Base-by-base conservation (phyloP, 2,888 invertebrate species). In the Melanostoma scalare region DNA sequence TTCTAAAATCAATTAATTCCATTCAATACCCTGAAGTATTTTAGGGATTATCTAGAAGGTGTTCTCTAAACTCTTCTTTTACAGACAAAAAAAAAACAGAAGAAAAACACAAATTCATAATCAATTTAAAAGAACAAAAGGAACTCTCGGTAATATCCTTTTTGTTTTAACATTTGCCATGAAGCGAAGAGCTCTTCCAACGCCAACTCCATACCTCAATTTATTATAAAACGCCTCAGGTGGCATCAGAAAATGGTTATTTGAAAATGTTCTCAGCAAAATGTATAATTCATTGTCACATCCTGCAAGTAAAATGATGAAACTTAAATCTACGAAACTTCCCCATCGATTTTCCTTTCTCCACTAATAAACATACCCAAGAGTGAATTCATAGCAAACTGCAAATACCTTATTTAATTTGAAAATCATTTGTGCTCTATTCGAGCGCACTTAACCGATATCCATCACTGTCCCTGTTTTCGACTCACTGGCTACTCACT, bases 371-470 rank as follows among this genome's bases (percentile, higher is more conserved):
- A 1, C 20, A 20, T 20, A 20, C 20, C 20, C 20, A 20, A 20
- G 20, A 20, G 20, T 20, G 20, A 20, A 20, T 63, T 63, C 50
- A 38, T 56, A 33, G 38, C 55, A 82, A 81, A 82, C 73, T 82
- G 73, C 68, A 78, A 77, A 81, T 77, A 81, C 72, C 73, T 82
- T 77, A 82, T 84, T 84, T 79, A 79, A 84, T 84, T 84, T 74
- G 79, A 74, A 84, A 79, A 79, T 84, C 79, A 84, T 79, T 84
- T 84, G 79, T 79, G 65, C 79, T 78, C 67, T 60, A 79, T 65
- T 65, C 74, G 65, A 79, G 84, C 84, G 84, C 79, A 84, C 79
- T 84, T 84, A 84, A 84, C 84, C 65, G 74, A 75, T 84, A 84
- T 84, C 84, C 84, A 79, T 84, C 84, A 84, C 48, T 79, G 84